phyloP scores from a whole-genome alignment of 2,888 invertebrate genomes.

The Acrocera orbiculus region DNA sequence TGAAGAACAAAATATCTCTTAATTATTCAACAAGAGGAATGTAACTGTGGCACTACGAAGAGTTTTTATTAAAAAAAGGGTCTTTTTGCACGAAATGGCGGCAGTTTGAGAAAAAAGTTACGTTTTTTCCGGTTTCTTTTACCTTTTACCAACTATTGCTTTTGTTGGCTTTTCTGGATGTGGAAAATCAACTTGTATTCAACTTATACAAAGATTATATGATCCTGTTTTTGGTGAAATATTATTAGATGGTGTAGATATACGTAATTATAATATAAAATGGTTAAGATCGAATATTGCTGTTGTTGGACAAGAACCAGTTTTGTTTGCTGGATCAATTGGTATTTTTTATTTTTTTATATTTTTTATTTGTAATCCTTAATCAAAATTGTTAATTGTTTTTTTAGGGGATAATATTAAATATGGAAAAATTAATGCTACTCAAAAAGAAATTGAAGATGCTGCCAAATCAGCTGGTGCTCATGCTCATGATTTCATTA shows the following conservation, averaged over 20 bases:
- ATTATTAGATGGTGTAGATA: slow-evolving; percentile 41
- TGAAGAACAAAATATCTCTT: too few species aligned
- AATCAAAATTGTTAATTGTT: neutral
- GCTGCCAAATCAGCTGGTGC: slow-evolving; percentile 61
- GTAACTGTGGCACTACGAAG: too few species aligned
- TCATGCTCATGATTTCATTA: slow-evolving; percentile 60
- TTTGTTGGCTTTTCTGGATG: slow-evolving; percentile 60
- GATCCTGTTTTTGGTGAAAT: slow-evolving; percentile 43
- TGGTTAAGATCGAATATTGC: slow-evolving; percentile 65
- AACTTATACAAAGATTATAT: slow-evolving; percentile 58
- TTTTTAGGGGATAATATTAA: slow-evolving; percentile 39
- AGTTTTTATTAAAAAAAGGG: too few species aligned
- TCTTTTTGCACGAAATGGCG: too few species aligned
- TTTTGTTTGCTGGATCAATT: slow-evolving; percentile 65
- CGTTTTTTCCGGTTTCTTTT: too few species aligned
- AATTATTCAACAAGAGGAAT: too few species aligned
- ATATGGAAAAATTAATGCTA: slow-evolving; percentile 53
- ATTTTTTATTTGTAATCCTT: too few species aligned
- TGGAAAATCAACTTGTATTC: slow-evolving; percentile 67
- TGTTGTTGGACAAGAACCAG: slow-evolving; percentile 77
- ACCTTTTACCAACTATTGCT: slow-evolving; percentile 54
- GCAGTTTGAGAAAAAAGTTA: too few species aligned
- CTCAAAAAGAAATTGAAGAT: slow-evolving; percentile 47
- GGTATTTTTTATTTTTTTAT: too few species aligned
- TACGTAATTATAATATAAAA: slow-evolving; percentile 50